Percentiles rank a stretch among this genome's conserved stretches.
phyloP scores from a whole-genome alignment of 2,888 invertebrate genomes.

The Clusia tigrina region DNA sequence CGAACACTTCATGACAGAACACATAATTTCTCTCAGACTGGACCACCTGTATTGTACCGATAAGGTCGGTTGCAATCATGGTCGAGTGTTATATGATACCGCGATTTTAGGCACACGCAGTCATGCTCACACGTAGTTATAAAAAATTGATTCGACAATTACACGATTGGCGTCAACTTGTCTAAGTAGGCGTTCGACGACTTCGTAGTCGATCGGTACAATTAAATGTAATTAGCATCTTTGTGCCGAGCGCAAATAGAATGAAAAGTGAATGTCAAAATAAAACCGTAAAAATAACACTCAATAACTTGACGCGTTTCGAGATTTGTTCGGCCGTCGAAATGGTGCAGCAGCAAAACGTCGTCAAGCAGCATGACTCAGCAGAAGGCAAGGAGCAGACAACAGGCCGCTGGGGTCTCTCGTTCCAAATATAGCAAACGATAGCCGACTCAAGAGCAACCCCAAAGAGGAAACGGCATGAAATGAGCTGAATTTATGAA shows the following conservation, averaged over 20 bases:
- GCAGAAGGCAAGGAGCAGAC: conserved; percentile 31
- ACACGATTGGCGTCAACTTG: conserved; percentile 14
- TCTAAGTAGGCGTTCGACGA: conserved; percentile 15
- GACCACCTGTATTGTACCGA: no score
- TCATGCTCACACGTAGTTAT: no score
- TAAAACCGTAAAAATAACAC: conserved; percentile 23
- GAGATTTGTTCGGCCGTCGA: background rate
- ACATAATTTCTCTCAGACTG: no score
- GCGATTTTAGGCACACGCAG: no score
- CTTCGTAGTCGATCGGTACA: conserved; percentile 16
- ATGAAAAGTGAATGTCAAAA: conserved; percentile 25
- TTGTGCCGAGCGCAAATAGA: conserved; percentile 6
- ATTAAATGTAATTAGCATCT: conserved; percentile 35
- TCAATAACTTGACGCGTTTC: conserved; percentile 13
- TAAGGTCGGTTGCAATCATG: no score
- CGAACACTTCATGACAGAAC: no score
- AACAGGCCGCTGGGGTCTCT: conserved; percentile 13
- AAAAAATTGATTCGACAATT: no score
- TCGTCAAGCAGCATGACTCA: conserved; percentile 42
- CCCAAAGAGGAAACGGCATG: conserved; percentile 44
- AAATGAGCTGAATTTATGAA: conserved; percentile 52
- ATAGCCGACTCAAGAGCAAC: conserved; percentile 18
- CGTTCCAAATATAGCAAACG: background rate
- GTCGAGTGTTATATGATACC: no score
- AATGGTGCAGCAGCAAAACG: background rate